A percentile compares a stretch with the other conserved stretches of the same genome.
These are phyloP conservation scores for Anas flavirostris DNA, from an alignment of 2,797 vertebrate genomes.

Conservation along the genomic window DNA sequence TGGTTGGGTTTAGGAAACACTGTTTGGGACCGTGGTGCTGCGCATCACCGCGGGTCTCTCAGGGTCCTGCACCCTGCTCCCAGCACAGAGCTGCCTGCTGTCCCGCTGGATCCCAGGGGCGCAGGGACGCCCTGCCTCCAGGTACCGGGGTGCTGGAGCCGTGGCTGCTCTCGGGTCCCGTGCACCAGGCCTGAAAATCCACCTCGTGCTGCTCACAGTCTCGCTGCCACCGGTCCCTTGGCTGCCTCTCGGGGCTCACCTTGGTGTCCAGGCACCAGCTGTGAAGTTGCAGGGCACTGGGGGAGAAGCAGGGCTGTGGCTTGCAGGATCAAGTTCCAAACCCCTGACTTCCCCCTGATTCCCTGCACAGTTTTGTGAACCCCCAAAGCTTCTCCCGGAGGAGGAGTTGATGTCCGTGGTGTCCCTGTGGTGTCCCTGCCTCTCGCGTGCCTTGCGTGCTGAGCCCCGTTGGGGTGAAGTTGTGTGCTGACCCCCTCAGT, in stretches of 20 bases:
- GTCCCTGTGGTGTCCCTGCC: background rate
- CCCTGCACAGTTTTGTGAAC: too few species aligned
- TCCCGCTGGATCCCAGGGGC: too few species aligned
- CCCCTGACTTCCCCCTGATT: rapidly evolving
- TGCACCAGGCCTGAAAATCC: too few species aligned
- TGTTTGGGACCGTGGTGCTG: background rate
- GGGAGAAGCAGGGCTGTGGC: background rate
- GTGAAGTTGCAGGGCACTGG: background rate
- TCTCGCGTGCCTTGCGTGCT: background rate
- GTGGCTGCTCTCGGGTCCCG: too few species aligned
- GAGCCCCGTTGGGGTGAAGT: too few species aligned
- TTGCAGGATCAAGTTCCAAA: background rate
- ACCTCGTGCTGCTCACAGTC: too few species aligned
- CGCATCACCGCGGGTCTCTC: background rate
- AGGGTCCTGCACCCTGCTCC: background rate
- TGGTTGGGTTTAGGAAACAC: too few species aligned
- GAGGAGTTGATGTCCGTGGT: background rate
- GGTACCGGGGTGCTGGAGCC: too few species aligned
- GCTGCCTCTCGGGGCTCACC: background rate
- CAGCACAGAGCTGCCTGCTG: background rate
- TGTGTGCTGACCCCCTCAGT: too few species aligned
- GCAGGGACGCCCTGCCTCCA: too few species aligned
- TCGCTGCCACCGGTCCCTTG: background rate
- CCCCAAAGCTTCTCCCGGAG: background rate
- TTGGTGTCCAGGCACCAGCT: background rate